phyloP scores from a whole-genome alignment of 2,797 vertebrate species.

The Melanotaenia trifasciata region DNA sequence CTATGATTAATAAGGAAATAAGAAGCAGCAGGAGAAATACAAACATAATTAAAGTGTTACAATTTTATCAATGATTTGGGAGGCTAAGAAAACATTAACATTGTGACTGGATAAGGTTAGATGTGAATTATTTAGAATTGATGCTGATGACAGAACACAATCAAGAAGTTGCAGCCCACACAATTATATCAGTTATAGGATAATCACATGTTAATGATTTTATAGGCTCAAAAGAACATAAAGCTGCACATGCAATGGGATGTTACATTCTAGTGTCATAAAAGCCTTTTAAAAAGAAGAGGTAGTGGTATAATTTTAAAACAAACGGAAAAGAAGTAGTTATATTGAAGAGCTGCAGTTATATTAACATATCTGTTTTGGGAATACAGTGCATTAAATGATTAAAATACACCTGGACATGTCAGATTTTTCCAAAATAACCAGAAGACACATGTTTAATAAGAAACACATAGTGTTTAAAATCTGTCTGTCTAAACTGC shows the following conservation, averaged over 20 bases:
- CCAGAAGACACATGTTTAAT: background rate
- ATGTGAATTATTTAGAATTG: background rate
- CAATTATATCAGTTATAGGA: background rate
- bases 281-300: background rate
- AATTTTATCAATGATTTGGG: background rate
- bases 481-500: background rate
- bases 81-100: background rate
- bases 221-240: background rate
- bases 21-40: background rate
- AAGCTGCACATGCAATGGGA: background rate
- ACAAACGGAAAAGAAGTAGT: too few species aligned
- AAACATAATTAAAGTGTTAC: background rate
- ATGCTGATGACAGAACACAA: background rate
- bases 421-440: background rate
- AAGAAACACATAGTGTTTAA: background rate
- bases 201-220: background rate
- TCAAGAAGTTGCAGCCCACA: background rate
- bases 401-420: background rate
- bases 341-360: background rate
- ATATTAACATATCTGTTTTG: background rate
- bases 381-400: background rate
- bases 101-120: background rate
- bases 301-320: background rate
- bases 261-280: background rate
- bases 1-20: background rate